phyloP scores from a whole-genome alignment of 2,888 invertebrate genomes.

The Auanema freiburgensis region DNA sequence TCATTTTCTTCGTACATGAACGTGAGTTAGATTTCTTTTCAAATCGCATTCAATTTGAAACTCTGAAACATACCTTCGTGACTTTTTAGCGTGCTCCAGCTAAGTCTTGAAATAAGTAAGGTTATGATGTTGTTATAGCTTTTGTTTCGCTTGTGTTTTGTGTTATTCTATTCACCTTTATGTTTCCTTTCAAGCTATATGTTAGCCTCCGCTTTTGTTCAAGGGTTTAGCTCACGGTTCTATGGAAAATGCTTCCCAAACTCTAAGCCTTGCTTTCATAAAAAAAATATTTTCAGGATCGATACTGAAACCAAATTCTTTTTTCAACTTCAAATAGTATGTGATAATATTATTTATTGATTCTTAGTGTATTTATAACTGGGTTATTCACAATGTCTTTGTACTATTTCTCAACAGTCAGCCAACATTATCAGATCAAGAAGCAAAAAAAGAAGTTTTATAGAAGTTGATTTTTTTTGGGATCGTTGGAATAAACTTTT shows the following conservation, averaged over 20 bases:
- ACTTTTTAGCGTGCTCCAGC: conserved; percentile 43
- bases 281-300: conserved; percentile 10
- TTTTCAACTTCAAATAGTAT: no score
- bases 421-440: no score
- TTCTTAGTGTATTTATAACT: no score
- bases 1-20: conserved; percentile 57
- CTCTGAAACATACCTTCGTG: neutral
- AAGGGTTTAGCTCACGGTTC: no score
- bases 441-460: no score
- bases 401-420: no score
- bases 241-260: no score
- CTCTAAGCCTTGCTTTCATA: neutral
- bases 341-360: no score
- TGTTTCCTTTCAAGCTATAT: neutral
- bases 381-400: no score
- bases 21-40: conserved; percentile 40
- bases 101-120: conserved; percentile 16
- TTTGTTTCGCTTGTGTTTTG: neutral
- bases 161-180: neutral
- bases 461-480: no score
- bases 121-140: neutral
- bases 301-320: conserved; percentile 8
- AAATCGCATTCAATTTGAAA: neutral
- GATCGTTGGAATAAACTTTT: no score
- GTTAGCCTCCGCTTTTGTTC: no score